Base-by-base conservation (phyloP, 2,113 vertebrate genomes). In the Lophius piscatorius region DNA sequence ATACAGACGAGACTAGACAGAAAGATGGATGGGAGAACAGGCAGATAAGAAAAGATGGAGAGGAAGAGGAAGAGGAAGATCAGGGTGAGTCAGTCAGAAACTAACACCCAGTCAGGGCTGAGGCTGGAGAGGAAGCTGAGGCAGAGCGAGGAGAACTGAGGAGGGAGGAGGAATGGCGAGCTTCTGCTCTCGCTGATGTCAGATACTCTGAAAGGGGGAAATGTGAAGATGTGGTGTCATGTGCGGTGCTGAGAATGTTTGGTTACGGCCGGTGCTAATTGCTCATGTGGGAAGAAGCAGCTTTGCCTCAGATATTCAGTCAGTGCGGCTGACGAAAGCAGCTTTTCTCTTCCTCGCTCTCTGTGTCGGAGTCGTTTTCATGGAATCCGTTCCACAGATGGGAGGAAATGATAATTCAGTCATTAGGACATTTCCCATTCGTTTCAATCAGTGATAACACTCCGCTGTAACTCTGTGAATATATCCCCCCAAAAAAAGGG, bases 21-120 rank as follows among this genome's bases (percentile, higher is more conserved):
- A 49, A 17, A 29, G 14, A 60, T 5, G 50, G 33, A 60, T 48
- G 26, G 60, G 51, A 49, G 47, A 60, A 60, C 45, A 63, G 28
- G 61, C 24, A 70, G 35, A 65, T 60, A 59, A 57, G 62, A 47
- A 54, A 61, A 52, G 70, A 74, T 65, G 63, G 55, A 59, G 56
- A 67, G 52, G 69, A 46, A 60, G 71, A 65, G 69, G 76, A 60
- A 70, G 74, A 77, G 63, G 80, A 65, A 76, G 67, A 80, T 70
- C 72, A 36, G 70, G 71, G 78, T 86, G 87, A 84, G 83, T 87
- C 81, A 85, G 76, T 74, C 65, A 59, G 77, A 76, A 84, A 83
- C 74, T 87, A 79, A 86, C 70, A 81, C 79, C 76, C 73, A 58
- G 81, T 84, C 81, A 74, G 78, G 76, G 66, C 71, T 17, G 76